Base-by-base conservation (phyloP, 2,888 invertebrate species). In the Calephelis perditalis region DNA sequence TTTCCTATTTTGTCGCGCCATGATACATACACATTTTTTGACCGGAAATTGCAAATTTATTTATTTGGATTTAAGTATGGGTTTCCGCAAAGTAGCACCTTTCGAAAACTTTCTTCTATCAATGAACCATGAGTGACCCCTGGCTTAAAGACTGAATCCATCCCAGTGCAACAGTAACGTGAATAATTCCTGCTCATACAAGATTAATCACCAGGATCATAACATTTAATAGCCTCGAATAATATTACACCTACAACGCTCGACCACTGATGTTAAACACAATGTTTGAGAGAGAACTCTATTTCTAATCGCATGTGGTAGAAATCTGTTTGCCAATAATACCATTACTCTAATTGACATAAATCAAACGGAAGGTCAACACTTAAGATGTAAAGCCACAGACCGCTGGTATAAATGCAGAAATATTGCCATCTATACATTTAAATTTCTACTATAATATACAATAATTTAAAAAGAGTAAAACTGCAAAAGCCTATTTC, bases 141-240 rank as follows among this genome's bases (percentile, higher is more conserved):
- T 26, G 26, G 3, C 26, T 26, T 26, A 4, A 26, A 26, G 26
- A 26, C 26, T 26, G 4, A 26, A 26, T 26, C 26, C 26, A 26
- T 26, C 26, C 26, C 26, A 3, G 26, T 26, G 4, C 26, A 4
- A 26, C 26, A 26, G 26, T 26, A 40, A 40, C 8, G 8, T 40
- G 40, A 8, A 40, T 40, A 40, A 1, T 40, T 12, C 8, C 7
- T 15, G 47, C 3, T 9, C 49, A 9, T 26, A 3, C 15, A 12
- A 3, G 5, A 26, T 26, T 26, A 49, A 49, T 26, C 10, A 26
- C 4, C 6, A 8, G 15, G 9, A 26, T 49, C 49, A 26, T 49
- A 49, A 49, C n/a, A 49, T 49, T 49, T 49, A 49, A 49, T 26
- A 26, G 8, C 49, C 49, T 49, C 49, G 15, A 49, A 49, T 49